Evolutionary conservation across 2,888 invertebrate genomes (phyloP), one percentile per base, ranked within the genome.

Genomic region (Trichogramma dendrolimi): DNA sequence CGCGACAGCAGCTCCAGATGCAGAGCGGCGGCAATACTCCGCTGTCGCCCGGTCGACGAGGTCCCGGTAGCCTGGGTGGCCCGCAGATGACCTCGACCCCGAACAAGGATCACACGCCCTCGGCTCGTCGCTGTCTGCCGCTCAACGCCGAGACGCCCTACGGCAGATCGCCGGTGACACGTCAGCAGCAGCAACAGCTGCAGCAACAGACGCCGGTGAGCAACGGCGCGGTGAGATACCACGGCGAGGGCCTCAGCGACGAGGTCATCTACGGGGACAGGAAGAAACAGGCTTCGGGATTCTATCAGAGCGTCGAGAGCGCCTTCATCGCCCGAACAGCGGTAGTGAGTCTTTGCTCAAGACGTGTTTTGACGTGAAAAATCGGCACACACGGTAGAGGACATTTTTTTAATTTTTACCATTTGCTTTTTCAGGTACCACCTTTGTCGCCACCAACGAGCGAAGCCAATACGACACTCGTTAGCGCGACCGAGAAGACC

Each of bases 281-380:
- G 10, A 65, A 65, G 7, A 67, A 65, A 55, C 63, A 66, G 43
- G 58, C 47, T 44, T 61, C 53, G 10, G 52, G 49, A 4, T 63
- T 61, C 5, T 76, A 75, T 50, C 71, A 73, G 53, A 75, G 71
- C 62, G 75, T 78, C n/a, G 79, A 79, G 57, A 76, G 75, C 60
- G 78, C 79, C n/a, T 79, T 79, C 62, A 75, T 78, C 53, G 79
- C 79, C 0, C 72, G 79, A 67, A 79, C 79, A 6, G 79, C 79
- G 4, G 79, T 79, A 49, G 79, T 79, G 62, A 75, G 78, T 74
- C 6, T 47, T 51, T 55, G 43, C 14, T 54, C 40, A 38, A 3
- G 1, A n/a, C 27, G 27, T 27, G 27, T 8, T 52, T 5, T 38
- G 5, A 38, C 39, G n/a, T 27, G 14, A n/a, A 5, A n/a, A 48